These are phyloP conservation scores for Hippopotamyrus pictus DNA, from an alignment of 2,797 vertebrate species.

Conservation along the genomic window DNA sequence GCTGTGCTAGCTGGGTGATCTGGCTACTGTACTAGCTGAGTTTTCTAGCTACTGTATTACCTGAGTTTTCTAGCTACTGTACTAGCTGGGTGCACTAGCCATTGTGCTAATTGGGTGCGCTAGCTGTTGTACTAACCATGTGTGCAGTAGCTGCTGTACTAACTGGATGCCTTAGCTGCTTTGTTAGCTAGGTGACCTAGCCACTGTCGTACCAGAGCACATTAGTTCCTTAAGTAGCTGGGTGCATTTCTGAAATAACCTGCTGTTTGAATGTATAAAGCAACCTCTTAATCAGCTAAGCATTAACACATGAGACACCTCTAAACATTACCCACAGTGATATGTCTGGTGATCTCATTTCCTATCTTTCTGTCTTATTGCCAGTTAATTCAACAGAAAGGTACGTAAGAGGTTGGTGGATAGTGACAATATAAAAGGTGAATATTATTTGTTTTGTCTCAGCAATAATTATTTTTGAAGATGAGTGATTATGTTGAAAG, in stretches of 20 bases:
- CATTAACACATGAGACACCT: not conserved
- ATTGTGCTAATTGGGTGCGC: not conserved
- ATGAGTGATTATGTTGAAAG: slow-evolving; percentile 4
- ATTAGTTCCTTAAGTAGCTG: not conserved
- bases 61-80: not conserved
- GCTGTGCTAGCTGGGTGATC: not conserved
- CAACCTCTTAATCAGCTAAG: not conserved
- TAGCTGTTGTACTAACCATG: not conserved
- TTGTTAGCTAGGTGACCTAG: not conserved
- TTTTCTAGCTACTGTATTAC: not conserved
- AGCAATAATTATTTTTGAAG: not conserved
- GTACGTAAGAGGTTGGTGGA: not conserved
- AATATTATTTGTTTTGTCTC: not conserved
- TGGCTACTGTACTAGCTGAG: not conserved
- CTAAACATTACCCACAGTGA: not conserved
- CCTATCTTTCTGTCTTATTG: not conserved
- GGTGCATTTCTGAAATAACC: not conserved
- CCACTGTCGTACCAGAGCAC: not conserved
- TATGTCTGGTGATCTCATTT: not conserved
- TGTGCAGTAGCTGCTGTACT: not conserved
- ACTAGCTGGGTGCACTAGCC: not conserved
- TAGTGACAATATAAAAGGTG: not conserved
- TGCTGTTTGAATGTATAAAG: not conserved
- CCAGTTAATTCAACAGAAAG: not conserved
- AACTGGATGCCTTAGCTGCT: not conserved